These are phyloP conservation scores for Halcyon chelicuti DNA, from an alignment of 2,797 vertebrate species.

Conservation along the genomic window DNA sequence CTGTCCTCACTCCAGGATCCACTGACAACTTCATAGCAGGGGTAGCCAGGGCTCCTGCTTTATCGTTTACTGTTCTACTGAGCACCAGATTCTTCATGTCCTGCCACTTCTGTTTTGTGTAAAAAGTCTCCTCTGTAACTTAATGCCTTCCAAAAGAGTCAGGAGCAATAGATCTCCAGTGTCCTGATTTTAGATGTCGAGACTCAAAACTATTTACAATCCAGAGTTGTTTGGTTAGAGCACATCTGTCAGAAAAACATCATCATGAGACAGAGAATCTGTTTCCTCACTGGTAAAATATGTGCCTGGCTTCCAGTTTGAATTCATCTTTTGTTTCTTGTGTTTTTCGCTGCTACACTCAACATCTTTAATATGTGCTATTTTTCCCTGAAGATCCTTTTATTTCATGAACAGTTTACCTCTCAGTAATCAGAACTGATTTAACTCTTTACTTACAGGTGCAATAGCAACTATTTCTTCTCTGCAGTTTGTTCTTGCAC, in stretches of 20 bases:
- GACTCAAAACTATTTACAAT: background rate
- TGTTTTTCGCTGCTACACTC: background rate
- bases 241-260: constrained; percentile 63
- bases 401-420: background rate
- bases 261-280: constrained; percentile 28
- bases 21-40: background rate
- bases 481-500: background rate
- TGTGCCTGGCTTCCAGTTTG: constrained; percentile 45
- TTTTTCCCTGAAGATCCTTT: background rate
- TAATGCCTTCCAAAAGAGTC: background rate
- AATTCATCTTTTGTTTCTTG: constrained; percentile 51
- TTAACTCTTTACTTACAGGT: background rate
- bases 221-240: background rate
- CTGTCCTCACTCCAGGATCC: background rate
- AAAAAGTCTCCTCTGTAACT: background rate
- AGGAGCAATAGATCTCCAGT: background rate
- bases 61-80: background rate
- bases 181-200: background rate
- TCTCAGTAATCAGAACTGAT: background rate
- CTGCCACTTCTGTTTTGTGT: background rate
- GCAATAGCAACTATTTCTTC: background rate
- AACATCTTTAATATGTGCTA: background rate
- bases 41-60: background rate
- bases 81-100: background rate
- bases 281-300: constrained; percentile 51